Evolutionary conservation across 2,113 vertebrate species (phyloP).

Genomic region (Xerus inauris): DNA sequence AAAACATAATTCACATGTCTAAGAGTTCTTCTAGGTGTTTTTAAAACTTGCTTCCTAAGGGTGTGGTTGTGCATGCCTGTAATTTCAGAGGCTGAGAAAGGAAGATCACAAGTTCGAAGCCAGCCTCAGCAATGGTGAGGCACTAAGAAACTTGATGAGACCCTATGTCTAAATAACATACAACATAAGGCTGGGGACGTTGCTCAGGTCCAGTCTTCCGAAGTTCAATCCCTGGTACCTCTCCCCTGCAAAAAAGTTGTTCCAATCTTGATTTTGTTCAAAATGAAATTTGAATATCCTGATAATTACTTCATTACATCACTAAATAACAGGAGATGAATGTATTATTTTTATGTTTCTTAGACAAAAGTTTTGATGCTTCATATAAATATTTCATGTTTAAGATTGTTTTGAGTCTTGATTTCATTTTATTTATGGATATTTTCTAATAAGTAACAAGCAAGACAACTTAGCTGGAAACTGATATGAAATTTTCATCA

Average conservation of each 20-base stretch:
- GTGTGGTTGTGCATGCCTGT: too few relatives aligned
- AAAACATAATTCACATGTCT: background rate
- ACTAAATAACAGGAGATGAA: background rate
- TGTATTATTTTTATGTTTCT: background rate
- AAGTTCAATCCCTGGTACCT: too few relatives aligned
- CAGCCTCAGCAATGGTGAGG: too few relatives aligned
- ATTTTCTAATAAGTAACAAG: background rate
- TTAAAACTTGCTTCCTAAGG: background rate
- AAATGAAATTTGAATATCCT: background rate
- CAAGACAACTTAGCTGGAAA: background rate
- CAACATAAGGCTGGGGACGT: too few relatives aligned
- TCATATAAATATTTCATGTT: background rate
- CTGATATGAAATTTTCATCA: background rate
- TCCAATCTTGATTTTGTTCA: background rate
- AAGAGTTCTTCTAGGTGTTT: background rate
- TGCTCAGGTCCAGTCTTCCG: too few relatives aligned
- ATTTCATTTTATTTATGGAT: background rate
- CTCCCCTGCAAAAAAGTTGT: background rate
- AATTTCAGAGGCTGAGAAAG: too few relatives aligned
- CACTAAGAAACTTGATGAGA: too few relatives aligned
- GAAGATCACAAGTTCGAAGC: too few relatives aligned
- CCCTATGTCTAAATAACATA: too few relatives aligned
- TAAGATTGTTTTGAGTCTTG: background rate
- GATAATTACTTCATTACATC: background rate
- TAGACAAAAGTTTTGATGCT: background rate